These are phyloP conservation scores for Prostheceraeus crozeri DNA, from an alignment of 2,888 invertebrate genomes.

Conservation along the genomic window DNA sequence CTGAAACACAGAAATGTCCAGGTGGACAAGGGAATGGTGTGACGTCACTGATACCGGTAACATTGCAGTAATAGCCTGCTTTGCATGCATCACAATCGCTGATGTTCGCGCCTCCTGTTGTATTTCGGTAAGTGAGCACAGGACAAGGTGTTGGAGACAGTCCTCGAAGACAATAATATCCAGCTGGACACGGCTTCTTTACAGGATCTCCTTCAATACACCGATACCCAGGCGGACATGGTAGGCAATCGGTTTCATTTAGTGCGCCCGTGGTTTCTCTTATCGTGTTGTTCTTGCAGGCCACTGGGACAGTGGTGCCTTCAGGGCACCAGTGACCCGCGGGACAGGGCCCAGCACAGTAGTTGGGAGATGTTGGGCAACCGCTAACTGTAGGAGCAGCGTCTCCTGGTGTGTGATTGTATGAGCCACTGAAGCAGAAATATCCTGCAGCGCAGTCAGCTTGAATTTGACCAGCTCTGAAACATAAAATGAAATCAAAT, in stretches of 20 bases:
- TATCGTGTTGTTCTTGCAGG: constrained; percentile 49
- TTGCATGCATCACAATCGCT: constrained; percentile 50
- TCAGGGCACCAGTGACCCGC: constrained; percentile 49
- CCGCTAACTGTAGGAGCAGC: neutral
- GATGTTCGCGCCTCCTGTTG: constrained; percentile 37
- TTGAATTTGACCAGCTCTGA: constrained; percentile 48
- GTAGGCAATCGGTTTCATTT: constrained; percentile 46
- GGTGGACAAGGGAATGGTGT: constrained; percentile 48
- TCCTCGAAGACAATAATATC: constrained; percentile 39
- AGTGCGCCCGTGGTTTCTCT: constrained; percentile 46
- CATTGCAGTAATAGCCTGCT: constrained; percentile 48
- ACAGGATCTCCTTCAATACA: constrained; percentile 47
- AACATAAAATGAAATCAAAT: constrained; percentile 40
- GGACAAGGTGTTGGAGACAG: constrained; percentile 40
- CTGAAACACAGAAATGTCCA: constrained; percentile 48
- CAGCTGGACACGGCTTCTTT: constrained; percentile 33
- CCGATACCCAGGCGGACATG: constrained; percentile 49
- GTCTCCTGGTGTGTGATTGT: neutral
- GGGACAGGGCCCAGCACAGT: constrained; percentile 43
- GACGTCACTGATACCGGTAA: constrained; percentile 47
- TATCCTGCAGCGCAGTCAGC: constrained; percentile 50
- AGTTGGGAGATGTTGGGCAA: neutral
- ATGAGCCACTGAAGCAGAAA: constrained; percentile 45
- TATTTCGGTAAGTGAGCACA: neutral
- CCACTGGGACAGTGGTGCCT: constrained; percentile 46